These are phyloP conservation scores for Clitarchus hookeri DNA, from an alignment of 2,888 invertebrate species.

Conservation along the genomic window DNA sequence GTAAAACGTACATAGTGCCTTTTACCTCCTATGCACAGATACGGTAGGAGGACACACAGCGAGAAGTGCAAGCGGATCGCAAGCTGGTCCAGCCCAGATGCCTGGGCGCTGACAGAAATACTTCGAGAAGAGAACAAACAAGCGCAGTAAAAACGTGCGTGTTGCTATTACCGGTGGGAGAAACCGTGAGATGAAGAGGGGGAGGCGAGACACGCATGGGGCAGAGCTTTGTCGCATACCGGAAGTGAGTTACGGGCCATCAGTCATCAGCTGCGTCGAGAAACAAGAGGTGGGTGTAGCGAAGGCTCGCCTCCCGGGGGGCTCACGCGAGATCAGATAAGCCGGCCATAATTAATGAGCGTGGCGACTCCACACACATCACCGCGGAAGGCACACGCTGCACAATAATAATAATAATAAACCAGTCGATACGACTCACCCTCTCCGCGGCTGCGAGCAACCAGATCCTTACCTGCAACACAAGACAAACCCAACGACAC, in stretches of 20 bases:
- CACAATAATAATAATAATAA: neutral
- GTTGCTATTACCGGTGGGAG: neutral
- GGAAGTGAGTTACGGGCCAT: neutral
- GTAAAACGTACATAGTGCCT: no score
- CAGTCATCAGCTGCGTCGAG: neutral
- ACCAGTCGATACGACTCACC: neutral
- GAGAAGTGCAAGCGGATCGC: no score
- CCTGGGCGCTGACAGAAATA: no score
- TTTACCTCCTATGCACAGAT: no score
- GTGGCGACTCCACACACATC: no score
- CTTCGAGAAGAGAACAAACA: no score
- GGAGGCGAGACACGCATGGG: neutral
- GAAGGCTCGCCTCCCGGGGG: neutral
- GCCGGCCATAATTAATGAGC: neutral
- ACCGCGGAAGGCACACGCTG: neutral
- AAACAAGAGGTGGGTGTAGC: neutral
- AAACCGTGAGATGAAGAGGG: neutral
- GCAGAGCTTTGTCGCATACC: neutral
- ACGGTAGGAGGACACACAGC: no score
- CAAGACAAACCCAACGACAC: neutral
- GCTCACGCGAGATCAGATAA: neutral
- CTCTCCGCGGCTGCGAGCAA: neutral
- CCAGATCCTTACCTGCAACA: neutral
- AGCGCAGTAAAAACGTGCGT: neutral
- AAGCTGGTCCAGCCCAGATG: no score